phyloP scores from a whole-genome alignment of 2,113 vertebrate species.

The Vimba vimba region DNA sequence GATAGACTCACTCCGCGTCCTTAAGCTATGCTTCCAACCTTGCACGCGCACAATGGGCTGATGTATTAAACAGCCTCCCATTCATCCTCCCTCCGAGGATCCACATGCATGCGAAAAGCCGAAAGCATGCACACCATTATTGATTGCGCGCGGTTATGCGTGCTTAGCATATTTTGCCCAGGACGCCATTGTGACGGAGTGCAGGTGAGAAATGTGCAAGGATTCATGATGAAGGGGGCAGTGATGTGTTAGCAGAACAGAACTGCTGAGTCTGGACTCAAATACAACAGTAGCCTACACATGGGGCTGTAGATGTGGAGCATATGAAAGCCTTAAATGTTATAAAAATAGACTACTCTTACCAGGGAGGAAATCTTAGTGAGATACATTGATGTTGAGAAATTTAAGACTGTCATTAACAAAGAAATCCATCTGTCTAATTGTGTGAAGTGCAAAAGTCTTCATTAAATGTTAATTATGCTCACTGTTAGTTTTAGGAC shows the following conservation, averaged over 20 bases:
- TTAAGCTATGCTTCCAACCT: slow-evolving; percentile 37
- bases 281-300: slow-evolving; percentile 30
- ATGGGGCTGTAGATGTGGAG: slow-evolving; percentile 46
- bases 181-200: slow-evolving; percentile 35
- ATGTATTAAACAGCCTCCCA: slow-evolving; percentile 52
- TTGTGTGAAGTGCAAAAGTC: background rate
- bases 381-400: background rate
- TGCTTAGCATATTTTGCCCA: slow-evolving; percentile 60
- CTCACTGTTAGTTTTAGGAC: slow-evolving; percentile 11
- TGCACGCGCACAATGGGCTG: slow-evolving; percentile 23
- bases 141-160: slow-evolving; percentile 60
- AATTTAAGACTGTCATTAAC: slow-evolving; percentile 2
- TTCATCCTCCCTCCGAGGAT: slow-evolving; percentile 50
- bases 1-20: slow-evolving; percentile 6
- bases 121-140: slow-evolving; percentile 53
- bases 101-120: slow-evolving; percentile 43
- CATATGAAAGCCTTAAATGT: slow-evolving; percentile 39
- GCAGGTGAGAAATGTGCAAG: slow-evolving; percentile 33
- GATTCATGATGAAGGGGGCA: slow-evolving; percentile 50
- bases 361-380: background rate
- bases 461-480: slow-evolving; percentile 36
- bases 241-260: slow-evolving; percentile 48
- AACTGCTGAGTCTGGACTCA: slow-evolving; percentile 54
- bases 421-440: background rate
- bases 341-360: background rate